These are phyloP conservation scores for Malurus elegans DNA, from an alignment of 2,113 vertebrate genomes.

Conservation along the genomic window DNA sequence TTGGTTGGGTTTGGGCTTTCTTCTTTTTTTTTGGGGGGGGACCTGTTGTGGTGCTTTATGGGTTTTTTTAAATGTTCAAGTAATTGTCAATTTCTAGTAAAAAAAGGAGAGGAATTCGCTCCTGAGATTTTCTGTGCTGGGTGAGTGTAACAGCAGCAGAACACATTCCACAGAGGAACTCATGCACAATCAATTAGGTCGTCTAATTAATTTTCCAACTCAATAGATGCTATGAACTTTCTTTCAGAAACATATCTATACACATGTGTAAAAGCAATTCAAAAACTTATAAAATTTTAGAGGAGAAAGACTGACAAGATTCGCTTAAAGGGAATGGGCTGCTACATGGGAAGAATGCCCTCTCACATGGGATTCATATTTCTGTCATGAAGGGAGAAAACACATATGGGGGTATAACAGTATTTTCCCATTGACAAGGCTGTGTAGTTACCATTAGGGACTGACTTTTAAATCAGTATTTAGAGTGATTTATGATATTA, in stretches of 20 bases:
- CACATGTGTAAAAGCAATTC: slow-evolving; percentile 47
- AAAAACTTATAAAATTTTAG: slow-evolving; percentile 8
- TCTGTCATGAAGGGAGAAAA: not conserved
- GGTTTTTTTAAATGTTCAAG: not conserved
- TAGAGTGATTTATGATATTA: not conserved
- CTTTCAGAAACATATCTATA: slow-evolving; percentile 18
- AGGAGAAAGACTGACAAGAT: not conserved
- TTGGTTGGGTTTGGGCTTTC: too few relatives aligned
- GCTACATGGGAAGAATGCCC: not conserved
- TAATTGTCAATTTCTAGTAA: slow-evolving; percentile 8
- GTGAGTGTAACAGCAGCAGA: slow-evolving; percentile 16
- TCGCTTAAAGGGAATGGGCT: not conserved
- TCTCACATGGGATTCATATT: not conserved
- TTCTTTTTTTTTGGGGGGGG: not conserved
- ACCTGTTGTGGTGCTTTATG: not conserved
- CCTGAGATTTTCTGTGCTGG: slow-evolving; percentile 5
- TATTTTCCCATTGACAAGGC: not conserved
- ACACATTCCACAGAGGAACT: slow-evolving; percentile 68
- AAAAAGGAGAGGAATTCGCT: not conserved
- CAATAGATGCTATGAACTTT: slow-evolving; percentile 59
- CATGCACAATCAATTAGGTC: slow-evolving; percentile 72
- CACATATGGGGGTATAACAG: not conserved
- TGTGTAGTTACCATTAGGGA: not conserved
- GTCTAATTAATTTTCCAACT: slow-evolving; percentile 73
- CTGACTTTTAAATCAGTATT: not conserved